phyloP scores from a whole-genome alignment of 2,797 vertebrate species.

The Atherinosoma microstoma region DNA sequence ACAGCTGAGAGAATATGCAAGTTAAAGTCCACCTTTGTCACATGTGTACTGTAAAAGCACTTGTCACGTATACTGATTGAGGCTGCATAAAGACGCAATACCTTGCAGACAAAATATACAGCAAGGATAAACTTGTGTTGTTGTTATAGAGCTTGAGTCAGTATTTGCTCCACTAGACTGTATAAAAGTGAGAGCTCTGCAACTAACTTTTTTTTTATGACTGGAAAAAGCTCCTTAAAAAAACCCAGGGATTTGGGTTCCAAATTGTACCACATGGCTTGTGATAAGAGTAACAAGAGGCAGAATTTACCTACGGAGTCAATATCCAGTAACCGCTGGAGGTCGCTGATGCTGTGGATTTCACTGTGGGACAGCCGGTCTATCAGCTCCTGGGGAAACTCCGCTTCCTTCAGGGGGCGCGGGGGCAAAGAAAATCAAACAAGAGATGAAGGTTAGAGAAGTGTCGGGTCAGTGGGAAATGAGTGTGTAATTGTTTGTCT shows the following conservation, averaged over 20 bases:
- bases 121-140: neutral
- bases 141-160: neutral
- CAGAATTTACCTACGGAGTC: constrained; percentile 98
- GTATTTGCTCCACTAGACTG: neutral
- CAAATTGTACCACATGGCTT: constrained; percentile 42
- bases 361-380: constrained; percentile 95
- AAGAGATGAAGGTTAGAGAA: constrained; percentile 63
- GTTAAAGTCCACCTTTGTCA: constrained; percentile 61
- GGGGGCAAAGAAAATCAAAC: constrained; percentile 53
- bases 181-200: neutral
- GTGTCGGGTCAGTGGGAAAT: constrained; percentile 37
- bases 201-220: neutral
- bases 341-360: constrained; percentile 98
- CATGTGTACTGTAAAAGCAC: constrained; percentile 34
- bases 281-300: constrained; percentile 75
- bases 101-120: neutral
- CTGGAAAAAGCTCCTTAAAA: neutral
- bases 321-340: constrained; percentile 98
- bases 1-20: constrained; percentile 53
- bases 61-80: neutral
- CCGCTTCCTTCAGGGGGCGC: constrained; percentile 86
- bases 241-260: constrained; percentile 7
- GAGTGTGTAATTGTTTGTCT: constrained; percentile 35
- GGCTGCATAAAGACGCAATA: neutral
- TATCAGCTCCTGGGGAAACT: constrained; percentile 95